Base-by-base conservation (phyloP, 2,888 invertebrate genomes). In the Nasonia oneida region DNA sequence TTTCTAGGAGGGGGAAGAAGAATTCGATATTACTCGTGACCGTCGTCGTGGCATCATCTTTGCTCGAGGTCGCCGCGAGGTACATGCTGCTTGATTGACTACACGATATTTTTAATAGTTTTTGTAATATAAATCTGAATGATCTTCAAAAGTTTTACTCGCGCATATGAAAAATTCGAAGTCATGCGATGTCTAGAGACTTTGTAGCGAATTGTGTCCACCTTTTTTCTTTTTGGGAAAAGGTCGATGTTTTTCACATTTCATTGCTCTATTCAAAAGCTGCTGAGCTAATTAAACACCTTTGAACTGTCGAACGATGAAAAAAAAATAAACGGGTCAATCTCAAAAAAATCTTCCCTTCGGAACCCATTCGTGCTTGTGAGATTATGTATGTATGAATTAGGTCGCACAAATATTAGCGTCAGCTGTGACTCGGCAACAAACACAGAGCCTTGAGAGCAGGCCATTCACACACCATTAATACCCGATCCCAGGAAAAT, bases 11-110 rank as follows among this genome's bases (percentile, higher is more conserved):
- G 15, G 57, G 29, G 61, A 78, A 57, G 39, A 15, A 82, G 64
- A 37, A 64, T 64, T 76, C 76, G 29, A 70, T 82, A 70, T 67
- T 67, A 50, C 76, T 47, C 3, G 33, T 10, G 71, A 18, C 8
- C 2, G 18, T 42, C 47, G 75, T 61, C 37, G 37, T 37, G 57
- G n/a, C 57, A 67, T 67, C 12, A 33, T 12, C 10, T 33, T 29
- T 39, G 18, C 39, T 39, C 4, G 15, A 37, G 3, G 37, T 37
- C 70, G 70, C 6, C 15, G 5, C 37, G 70, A 15, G 33, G 18
- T 37, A 37, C 70, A 37, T 15, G 70, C 4, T 6, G 5, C 0
- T 37, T 64, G n/a, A 64, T 23, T 64, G 61, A 37, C 23, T 37
- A 37, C 18, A 2, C 1, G 14, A 70, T 37, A 37, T 37, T 29